Evolutionary conservation across 1,140 invertebrate species (phyloP).

Genomic region (Drosophila kurseongensis): DNA sequence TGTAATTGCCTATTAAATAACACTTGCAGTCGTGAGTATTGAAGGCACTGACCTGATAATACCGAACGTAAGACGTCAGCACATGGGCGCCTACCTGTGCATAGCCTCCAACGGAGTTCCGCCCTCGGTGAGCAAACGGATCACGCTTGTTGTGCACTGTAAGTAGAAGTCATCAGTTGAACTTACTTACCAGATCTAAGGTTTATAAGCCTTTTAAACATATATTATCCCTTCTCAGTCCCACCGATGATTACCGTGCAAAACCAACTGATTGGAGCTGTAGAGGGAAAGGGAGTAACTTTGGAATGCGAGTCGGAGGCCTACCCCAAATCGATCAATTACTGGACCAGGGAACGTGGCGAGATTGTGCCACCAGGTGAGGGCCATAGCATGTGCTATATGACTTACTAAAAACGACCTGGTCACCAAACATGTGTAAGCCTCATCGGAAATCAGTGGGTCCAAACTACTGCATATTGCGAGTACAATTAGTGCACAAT

Average conservation of each 20-base stretch:
- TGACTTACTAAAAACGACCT: too few relatives aligned
- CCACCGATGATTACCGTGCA: constrained; percentile 92
- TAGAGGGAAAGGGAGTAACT: constrained; percentile 89
- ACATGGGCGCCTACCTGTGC: constrained; percentile 95
- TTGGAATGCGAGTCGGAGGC: constrained; percentile 94
- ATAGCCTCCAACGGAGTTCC: constrained; percentile 95
- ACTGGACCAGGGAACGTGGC: constrained; percentile 91
- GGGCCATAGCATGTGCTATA: too few relatives aligned
- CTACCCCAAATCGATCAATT: constrained; percentile 94
- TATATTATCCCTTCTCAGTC: constrained; percentile 85
- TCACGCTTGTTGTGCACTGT: constrained; percentile 95
- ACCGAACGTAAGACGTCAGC: constrained; percentile 91
- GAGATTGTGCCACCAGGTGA: constrained; percentile 92
- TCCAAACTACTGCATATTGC: not conserved
- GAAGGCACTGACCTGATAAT: constrained; percentile 92
- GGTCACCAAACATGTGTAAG: too few relatives aligned
- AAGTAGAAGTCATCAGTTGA: constrained; percentile 81
- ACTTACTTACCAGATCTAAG: too few relatives aligned
- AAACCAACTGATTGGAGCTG: constrained; percentile 92
- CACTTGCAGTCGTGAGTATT: constrained; percentile 87
- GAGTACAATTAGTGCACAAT: not conserved
- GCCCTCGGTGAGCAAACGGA: constrained; percentile 94
- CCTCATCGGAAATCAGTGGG: too few relatives aligned
- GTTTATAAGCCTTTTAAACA: not conserved
- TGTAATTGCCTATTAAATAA: too few relatives aligned